Conservation (phyloP, 2,888 invertebrate genomes). For the Ectropis crepuscularia region DNA sequence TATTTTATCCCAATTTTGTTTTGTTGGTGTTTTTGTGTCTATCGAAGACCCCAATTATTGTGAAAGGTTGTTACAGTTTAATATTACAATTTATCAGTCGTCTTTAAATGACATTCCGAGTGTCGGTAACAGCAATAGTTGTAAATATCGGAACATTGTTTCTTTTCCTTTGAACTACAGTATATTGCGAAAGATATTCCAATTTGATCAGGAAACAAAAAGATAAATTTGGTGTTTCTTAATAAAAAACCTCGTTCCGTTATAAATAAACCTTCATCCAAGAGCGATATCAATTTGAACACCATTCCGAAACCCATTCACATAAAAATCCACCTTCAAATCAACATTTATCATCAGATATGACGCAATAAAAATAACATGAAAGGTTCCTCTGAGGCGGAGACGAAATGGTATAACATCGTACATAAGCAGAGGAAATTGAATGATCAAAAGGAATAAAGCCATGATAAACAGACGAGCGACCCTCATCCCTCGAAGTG, state of each 20-base stretch:
- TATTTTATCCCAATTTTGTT: no score
- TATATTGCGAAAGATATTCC: neutral
- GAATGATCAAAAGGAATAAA: conserved; percentile 45
- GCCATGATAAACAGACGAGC: conserved; percentile 42
- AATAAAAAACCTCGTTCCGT: neutral
- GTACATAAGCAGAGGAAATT: conserved; percentile 39
- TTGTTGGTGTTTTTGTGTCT: no score
- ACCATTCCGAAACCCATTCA: conserved; percentile 14
- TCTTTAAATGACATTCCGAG: no score
- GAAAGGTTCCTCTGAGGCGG: conserved; percentile 28
- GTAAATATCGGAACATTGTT: neutral
- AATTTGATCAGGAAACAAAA: neutral
- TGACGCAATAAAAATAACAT: conserved; percentile 37
- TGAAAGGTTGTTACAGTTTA: no score
- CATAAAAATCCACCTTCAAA: conserved; percentile 24
- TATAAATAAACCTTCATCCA: conserved; percentile 5
- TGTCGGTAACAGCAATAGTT: neutral
- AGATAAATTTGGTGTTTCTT: neutral
- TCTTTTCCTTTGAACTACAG: no score
- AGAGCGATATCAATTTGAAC: conserved; percentile 23
- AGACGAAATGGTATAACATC: conserved; percentile 32
- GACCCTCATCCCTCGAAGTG: conserved; percentile 38
- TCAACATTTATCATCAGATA: conserved; percentile 35
- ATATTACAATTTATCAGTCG: no score
- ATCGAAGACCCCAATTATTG: no score